A percentile compares a stretch with the other conserved stretches of the same genome.
Evolutionary conservation across 2,113 vertebrate genomes (phyloP).

Genomic region (Acrocephalus arundinaceus): DNA sequence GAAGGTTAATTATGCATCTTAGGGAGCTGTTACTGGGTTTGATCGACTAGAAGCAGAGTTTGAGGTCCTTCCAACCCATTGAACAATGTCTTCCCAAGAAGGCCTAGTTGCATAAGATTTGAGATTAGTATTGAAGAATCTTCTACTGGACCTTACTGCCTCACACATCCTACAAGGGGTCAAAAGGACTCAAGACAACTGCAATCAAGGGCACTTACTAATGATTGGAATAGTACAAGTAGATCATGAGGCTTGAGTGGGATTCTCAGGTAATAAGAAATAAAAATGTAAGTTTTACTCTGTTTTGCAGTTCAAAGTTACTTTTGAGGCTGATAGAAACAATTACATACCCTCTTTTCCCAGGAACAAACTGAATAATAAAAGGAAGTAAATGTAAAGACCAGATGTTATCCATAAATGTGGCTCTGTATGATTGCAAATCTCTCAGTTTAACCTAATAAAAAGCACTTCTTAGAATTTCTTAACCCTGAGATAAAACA

Average conservation of each 20-base stretch:
- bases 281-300: not conserved
- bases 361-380: constrained; percentile 1
- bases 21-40: not conserved
- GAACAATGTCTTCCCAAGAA: not conserved
- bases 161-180: not conserved
- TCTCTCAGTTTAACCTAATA: constrained; percentile 26
- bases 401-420: constrained; percentile 45
- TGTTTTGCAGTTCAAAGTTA: not conserved
- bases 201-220: not conserved
- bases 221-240: not conserved
- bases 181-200: not conserved
- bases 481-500: constrained; percentile 47
- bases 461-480: constrained; percentile 50
- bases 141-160: not conserved
- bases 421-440: constrained; percentile 34
- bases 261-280: not conserved
- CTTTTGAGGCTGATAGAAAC: not conserved
- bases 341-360: not conserved
- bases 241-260: not conserved
- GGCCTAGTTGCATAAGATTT: constrained; percentile 25
- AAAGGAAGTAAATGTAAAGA: not conserved
- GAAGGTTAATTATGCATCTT: constrained; percentile 7
- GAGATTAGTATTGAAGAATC: not conserved
- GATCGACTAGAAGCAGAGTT: constrained; percentile 3
- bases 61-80: constrained; percentile 27